Evolutionary conservation across 2,113 vertebrate genomes (phyloP).

Genomic region (Theristicus caerulescens): DNA sequence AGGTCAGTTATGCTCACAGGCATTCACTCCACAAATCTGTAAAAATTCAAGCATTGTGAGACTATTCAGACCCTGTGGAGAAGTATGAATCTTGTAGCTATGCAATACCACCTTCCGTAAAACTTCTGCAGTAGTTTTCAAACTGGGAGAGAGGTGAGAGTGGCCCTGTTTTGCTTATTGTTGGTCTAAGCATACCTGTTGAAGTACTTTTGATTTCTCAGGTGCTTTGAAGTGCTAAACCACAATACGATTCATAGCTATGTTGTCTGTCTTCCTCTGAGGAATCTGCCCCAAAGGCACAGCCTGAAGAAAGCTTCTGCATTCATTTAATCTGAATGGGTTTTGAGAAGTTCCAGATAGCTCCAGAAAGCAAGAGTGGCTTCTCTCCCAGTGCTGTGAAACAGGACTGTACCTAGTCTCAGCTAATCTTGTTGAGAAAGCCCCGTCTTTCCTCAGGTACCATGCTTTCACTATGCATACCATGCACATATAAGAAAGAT

Average conservation of each 20-base stretch:
- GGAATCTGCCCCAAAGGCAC: neutral
- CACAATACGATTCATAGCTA: neutral
- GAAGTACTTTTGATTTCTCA: neutral
- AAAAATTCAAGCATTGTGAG: neutral
- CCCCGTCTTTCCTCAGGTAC: neutral
- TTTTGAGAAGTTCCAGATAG: neutral
- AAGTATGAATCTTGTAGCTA: neutral
- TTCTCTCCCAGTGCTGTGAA: neutral
- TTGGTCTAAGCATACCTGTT: neutral
- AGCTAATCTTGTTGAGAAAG: neutral
- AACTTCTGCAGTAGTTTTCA: neutral
- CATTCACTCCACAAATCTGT: neutral
- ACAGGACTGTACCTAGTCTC: neutral
- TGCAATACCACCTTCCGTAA: neutral
- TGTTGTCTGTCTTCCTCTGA: neutral
- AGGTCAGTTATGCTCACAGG: neutral
- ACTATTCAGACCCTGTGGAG: neutral
- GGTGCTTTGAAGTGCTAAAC: neutral
- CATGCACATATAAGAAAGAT: neutral
- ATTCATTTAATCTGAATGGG: neutral
- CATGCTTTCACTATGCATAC: neutral
- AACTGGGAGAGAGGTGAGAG: neutral
- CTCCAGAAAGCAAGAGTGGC: neutral
- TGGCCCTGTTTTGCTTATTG: neutral
- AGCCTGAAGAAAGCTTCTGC: neutral